Conservation (phyloP, 1,140 invertebrate genomes). For the Hypsibius dujardini region DNA sequence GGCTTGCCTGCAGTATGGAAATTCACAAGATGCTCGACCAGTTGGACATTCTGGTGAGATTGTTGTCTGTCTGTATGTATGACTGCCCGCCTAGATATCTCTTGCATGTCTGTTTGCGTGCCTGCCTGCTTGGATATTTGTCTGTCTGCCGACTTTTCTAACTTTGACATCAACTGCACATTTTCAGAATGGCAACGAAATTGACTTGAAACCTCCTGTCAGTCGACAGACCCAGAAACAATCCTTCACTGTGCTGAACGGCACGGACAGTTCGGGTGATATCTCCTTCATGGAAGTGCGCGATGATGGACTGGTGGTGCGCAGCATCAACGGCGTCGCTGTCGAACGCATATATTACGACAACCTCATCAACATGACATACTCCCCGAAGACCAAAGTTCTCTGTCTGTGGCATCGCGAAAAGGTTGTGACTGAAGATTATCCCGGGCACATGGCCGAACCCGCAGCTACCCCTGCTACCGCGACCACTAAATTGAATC, state of each 20-base stretch:
- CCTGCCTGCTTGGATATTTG: too few species aligned
- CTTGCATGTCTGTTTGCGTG: too few species aligned
- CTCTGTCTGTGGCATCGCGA: conserved; percentile 63
- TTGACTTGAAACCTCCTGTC: conserved; percentile 71
- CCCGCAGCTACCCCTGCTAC: neutral
- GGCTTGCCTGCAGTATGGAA: conserved; percentile 87
- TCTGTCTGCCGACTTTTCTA: conserved; percentile 7
- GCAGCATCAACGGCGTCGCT: conserved; percentile 79
- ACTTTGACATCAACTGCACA: conserved; percentile 20
- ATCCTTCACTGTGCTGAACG: conserved; percentile 91
- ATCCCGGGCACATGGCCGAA: neutral
- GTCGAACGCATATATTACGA: conserved; percentile 98
- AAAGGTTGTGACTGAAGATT: conserved; percentile 22
- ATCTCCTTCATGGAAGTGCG: conserved; percentile 89
- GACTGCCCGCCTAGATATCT: neutral
- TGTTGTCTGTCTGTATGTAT: too few species aligned
- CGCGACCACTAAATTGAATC: conserved; percentile 54
- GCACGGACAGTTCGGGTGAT: conserved; percentile 66
- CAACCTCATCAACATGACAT: conserved; percentile 95
- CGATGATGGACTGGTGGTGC: conserved; percentile 84
- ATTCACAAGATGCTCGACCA: conserved; percentile 89
- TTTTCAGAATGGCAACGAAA: conserved; percentile 64
- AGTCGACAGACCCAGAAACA: conserved; percentile 77
- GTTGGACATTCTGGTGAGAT: conserved; percentile 71
- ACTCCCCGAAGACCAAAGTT: conserved; percentile 90